Conservation (phyloP, 2,113 vertebrate species). For the Echinops telfairi region DNA sequence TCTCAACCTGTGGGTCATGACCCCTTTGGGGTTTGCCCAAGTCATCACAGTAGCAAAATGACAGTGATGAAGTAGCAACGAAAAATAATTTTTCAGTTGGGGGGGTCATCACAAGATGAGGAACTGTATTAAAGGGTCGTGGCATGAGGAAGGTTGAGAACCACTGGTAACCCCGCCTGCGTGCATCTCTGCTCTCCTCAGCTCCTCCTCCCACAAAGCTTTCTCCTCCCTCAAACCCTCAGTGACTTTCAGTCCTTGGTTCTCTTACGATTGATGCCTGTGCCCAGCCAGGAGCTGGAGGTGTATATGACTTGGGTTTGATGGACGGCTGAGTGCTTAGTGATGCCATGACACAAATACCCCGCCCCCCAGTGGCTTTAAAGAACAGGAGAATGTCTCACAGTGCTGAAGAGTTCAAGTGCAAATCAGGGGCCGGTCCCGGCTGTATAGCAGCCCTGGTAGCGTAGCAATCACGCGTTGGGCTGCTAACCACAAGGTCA, state of each 20-base stretch:
- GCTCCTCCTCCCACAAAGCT: not conserved
- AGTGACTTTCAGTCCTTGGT: not conserved
- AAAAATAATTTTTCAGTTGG: too few species aligned
- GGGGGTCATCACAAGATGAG: too few species aligned
- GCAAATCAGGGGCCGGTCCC: not conserved
- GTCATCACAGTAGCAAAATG: too few species aligned
- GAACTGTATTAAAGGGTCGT: too few species aligned
- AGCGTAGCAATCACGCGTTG: too few species aligned
- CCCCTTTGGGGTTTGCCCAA: too few species aligned
- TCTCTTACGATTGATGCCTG: not conserved
- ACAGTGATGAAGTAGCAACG: too few species aligned
- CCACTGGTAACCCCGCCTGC: too few species aligned
- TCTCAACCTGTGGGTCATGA: too few species aligned
- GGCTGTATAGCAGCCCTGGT: too few species aligned
- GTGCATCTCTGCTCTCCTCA: not conserved
- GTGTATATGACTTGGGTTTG: not conserved
- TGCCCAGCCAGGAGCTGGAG: not conserved
- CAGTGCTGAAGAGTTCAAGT: not conserved
- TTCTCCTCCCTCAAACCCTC: not conserved
- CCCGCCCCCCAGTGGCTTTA: not conserved
- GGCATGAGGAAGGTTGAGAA: too few species aligned
- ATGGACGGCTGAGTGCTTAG: not conserved
- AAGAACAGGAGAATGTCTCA: not conserved
- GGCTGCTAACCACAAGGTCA: too few species aligned
- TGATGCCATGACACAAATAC: not conserved